Percentiles rank a stretch among this genome's conserved stretches.
phyloP scores from a whole-genome alignment of 2,888 invertebrate species.

The Psylliodes chrysocephalus region DNA sequence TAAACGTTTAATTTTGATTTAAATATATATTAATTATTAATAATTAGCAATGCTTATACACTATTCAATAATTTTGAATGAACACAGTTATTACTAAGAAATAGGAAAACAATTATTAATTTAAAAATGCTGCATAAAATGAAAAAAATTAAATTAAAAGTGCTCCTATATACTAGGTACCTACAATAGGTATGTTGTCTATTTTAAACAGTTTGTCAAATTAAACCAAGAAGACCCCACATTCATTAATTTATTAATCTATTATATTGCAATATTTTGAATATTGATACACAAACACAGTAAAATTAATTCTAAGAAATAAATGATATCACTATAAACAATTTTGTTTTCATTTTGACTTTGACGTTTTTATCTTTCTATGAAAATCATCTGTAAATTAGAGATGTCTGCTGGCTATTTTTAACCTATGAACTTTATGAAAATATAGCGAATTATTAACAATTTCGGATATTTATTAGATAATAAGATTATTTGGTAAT shows the following conservation, averaged over 20 bases:
- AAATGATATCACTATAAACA: slow-evolving; percentile 14
- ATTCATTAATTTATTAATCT: no score
- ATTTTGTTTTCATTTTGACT: slow-evolving; percentile 34
- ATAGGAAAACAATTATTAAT: no score
- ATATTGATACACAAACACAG: slow-evolving; percentile 1
- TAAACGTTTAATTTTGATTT: no score
- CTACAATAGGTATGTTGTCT: no score
- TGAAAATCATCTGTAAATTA: slow-evolving; percentile 26
- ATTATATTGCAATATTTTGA: not conserved
- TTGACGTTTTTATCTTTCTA: slow-evolving; percentile 35
- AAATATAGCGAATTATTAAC: not conserved
- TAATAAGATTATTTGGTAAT: not conserved
- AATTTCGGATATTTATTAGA: not conserved
- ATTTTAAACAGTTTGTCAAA: no score
- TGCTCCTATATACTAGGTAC: no score
- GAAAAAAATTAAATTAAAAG: no score
- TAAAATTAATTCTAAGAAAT: slow-evolving; percentile 5
- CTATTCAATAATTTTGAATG: no score
- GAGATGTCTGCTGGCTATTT: slow-evolving; percentile 10
- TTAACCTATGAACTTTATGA: not conserved
- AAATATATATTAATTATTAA: no score
- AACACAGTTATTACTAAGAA: no score
- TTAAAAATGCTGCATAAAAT: no score
- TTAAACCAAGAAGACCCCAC: no score
- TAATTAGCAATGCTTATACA: not conserved